These are phyloP conservation scores for Callaeas wilsoni DNA, from an alignment of 2,113 vertebrate genomes.

Conservation along the genomic window DNA sequence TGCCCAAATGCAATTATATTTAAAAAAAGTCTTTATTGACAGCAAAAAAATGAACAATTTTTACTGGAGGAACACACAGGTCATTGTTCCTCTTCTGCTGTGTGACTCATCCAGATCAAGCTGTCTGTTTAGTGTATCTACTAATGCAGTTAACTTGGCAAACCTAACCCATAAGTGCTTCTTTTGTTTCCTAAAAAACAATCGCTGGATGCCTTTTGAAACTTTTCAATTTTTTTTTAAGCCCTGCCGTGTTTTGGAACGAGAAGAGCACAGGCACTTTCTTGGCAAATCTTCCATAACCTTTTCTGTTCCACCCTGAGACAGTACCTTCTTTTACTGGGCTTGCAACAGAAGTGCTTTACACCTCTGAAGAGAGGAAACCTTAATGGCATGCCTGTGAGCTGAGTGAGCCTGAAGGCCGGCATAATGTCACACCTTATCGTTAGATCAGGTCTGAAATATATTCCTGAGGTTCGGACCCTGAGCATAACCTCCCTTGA, in stretches of 20 bases:
- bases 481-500: neutral
- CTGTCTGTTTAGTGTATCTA: neutral
- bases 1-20: slow-evolving; percentile 45
- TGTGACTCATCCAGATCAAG: slow-evolving; percentile 5
- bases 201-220: neutral
- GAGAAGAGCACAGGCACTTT: slow-evolving; percentile 2
- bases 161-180: slow-evolving; percentile 11
- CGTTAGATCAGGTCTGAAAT: neutral
- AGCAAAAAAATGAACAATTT: neutral
- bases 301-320: slow-evolving; percentile 16
- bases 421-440: neutral
- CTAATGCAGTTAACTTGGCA: neutral
- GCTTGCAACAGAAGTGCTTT: slow-evolving; percentile 21
- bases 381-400: neutral
- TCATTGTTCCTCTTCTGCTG: slow-evolving; percentile 50
- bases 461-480: neutral
- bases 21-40: neutral
- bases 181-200: slow-evolving; percentile 57
- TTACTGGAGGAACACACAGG: slow-evolving; percentile 55
- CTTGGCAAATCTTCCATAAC: slow-evolving; percentile 38
- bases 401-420: neutral
- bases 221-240: neutral
- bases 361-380: neutral
- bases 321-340: slow-evolving; percentile 28
- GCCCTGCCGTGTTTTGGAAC: neutral